Percentiles rank a stretch among this genome's conserved stretches.
These are phyloP conservation scores for Philopotamus ludificatus DNA, from an alignment of 1,140 invertebrate genomes.

Conservation along the genomic window DNA sequence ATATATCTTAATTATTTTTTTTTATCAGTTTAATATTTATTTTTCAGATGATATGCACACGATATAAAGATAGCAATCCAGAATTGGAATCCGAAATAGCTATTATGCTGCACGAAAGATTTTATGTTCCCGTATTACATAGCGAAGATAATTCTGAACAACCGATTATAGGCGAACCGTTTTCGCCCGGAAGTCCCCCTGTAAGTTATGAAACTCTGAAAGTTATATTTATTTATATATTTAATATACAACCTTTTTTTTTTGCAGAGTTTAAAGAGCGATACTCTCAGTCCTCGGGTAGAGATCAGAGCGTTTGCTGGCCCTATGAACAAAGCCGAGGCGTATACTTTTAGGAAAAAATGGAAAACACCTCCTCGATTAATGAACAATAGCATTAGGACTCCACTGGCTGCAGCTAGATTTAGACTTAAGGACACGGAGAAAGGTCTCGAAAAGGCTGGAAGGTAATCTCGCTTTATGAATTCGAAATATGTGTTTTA, in stretches of 20 bases:
- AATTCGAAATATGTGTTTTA: neutral
- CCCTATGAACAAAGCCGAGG: slow-evolving; percentile 76
- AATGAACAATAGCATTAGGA: slow-evolving; percentile 27
- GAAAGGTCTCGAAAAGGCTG: slow-evolving; percentile 82
- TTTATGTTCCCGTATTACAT: slow-evolving; percentile 82
- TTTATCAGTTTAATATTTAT: no score
- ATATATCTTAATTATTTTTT: neutral
- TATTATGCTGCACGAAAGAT: slow-evolving; percentile 66
- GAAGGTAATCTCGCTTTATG: slow-evolving; percentile 57
- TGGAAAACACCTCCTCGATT: slow-evolving; percentile 77
- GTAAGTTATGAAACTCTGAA: slow-evolving; percentile 50
- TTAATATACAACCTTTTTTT: slow-evolving; percentile 36
- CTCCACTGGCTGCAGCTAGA: slow-evolving; percentile 35
- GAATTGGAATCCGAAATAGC: slow-evolving; percentile 58
- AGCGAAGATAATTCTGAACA: slow-evolving; percentile 69
- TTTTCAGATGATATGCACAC: slow-evolving; percentile 66
- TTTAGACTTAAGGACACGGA: slow-evolving; percentile 73
- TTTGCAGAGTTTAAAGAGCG: slow-evolving; percentile 61
- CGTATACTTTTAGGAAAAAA: slow-evolving; percentile 68
- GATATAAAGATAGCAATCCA: slow-evolving; percentile 52
- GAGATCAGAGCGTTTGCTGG: slow-evolving; percentile 81
- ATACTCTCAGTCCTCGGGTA: slow-evolving; percentile 66
- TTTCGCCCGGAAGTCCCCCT: slow-evolving; percentile 65
- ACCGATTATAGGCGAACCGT: slow-evolving; percentile 72
- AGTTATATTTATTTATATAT: neutral